Evolutionary conservation across 2,113 vertebrate species (phyloP).

Genomic region (Peromyscus leucopus): DNA sequence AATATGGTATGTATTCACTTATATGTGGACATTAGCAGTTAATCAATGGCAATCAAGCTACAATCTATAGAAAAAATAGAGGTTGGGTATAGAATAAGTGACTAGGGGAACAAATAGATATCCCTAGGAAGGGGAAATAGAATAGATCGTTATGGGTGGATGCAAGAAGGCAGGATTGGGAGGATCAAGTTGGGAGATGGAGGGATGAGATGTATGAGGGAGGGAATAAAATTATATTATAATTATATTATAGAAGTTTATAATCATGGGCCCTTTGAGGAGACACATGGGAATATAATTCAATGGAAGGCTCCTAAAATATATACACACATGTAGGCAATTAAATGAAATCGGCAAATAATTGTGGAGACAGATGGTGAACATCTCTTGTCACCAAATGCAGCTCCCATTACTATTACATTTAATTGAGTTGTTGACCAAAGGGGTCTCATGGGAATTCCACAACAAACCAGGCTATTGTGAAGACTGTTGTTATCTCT

Average conservation of each 20-base stretch:
- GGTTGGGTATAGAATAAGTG: neutral
- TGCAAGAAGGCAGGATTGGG: neutral
- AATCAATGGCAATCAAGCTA: neutral
- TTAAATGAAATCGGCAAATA: neutral
- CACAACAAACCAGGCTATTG: neutral
- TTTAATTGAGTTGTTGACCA: neutral
- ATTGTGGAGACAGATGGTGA: neutral
- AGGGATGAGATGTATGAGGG: neutral
- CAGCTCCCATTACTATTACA: neutral
- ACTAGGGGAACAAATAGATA: neutral
- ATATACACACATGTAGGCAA: neutral
- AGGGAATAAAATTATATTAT: neutral
- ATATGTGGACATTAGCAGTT: neutral
- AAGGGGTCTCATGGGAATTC: neutral
- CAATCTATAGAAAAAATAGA: neutral
- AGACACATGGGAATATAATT: neutral
- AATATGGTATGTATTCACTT: neutral
- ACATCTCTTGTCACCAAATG: neutral
- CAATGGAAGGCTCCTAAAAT: neutral
- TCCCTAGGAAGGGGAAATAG: neutral
- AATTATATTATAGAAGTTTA: too few species aligned
- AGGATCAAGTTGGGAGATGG: neutral
- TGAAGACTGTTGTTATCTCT: neutral
- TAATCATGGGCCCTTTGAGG: too few species aligned
- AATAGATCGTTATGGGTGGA: neutral